Evolutionary conservation across 2,888 invertebrate species (phyloP).

Genomic region (Sesamia inferens): DNA sequence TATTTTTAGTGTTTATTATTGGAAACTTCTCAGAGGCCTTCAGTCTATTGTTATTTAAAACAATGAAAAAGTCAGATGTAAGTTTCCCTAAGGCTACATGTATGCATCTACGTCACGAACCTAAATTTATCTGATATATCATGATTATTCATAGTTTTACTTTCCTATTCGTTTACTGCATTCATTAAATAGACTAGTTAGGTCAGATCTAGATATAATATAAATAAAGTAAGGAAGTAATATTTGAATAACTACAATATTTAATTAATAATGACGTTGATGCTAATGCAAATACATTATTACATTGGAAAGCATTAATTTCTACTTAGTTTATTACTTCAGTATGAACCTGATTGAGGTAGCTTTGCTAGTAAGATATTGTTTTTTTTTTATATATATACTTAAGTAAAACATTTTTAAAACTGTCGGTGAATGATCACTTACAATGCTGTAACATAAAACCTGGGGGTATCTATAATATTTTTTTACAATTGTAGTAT

Average conservation of each 20-base stretch:
- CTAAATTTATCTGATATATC: neutral
- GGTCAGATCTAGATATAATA: neutral
- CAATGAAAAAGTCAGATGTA: neutral
- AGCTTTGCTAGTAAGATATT: neutral
- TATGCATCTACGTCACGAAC: no score
- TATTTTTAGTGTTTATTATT: neutral
- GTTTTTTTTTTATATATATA: neutral
- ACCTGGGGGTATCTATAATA: no score
- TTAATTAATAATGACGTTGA: no score
- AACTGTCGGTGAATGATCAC: neutral
- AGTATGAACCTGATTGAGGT: conserved; percentile 2
- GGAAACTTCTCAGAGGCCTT: neutral
- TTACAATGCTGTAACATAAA: no score
- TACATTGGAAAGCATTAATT: neutral
- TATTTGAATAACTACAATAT: conserved; percentile 3
- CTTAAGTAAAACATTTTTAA: neutral
- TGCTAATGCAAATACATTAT: neutral
- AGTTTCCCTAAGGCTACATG: neutral
- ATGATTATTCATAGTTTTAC: neutral
- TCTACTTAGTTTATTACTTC: neutral
- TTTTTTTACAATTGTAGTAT: no score
- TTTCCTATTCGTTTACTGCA: neutral
- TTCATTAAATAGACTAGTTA: neutral
- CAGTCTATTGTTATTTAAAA: neutral
- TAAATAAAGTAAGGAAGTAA: conserved; percentile 1